Evolutionary conservation across 2,113 vertebrate species (phyloP).

Genomic region (Leucopsar rothschildi): DNA sequence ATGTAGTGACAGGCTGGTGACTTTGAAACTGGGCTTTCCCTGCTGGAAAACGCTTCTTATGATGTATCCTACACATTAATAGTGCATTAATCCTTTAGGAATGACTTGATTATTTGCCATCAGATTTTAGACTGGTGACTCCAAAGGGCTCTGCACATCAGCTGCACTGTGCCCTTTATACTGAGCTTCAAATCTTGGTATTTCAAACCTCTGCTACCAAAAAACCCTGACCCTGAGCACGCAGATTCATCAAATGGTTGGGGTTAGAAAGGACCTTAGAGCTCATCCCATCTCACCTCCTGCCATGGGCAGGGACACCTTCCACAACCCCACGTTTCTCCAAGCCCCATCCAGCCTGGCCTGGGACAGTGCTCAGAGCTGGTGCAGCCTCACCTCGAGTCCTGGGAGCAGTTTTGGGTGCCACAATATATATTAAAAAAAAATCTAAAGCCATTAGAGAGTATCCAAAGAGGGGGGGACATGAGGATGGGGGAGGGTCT

Average conservation of each 20-base stretch:
- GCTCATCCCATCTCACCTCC: background rate
- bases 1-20: background rate
- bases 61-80: background rate
- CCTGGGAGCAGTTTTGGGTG: background rate
- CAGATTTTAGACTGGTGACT: background rate
- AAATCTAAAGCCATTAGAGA: background rate
- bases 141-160: background rate
- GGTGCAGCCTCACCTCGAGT: background rate
- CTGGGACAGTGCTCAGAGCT: background rate
- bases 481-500: background rate
- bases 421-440: background rate
- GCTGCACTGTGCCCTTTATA: background rate
- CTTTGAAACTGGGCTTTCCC: background rate
- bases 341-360: fast-evolving
- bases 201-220: background rate
- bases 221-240: background rate
- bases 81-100: background rate
- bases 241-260: background rate
- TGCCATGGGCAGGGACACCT: background rate
- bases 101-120: background rate
- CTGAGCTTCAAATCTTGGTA: background rate
- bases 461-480: background rate
- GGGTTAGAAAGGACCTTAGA: background rate
- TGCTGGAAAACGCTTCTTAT: background rate
- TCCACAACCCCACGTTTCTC: background rate